Conservation (phyloP, 2,888 invertebrate species). For the Eurytoma californica region DNA sequence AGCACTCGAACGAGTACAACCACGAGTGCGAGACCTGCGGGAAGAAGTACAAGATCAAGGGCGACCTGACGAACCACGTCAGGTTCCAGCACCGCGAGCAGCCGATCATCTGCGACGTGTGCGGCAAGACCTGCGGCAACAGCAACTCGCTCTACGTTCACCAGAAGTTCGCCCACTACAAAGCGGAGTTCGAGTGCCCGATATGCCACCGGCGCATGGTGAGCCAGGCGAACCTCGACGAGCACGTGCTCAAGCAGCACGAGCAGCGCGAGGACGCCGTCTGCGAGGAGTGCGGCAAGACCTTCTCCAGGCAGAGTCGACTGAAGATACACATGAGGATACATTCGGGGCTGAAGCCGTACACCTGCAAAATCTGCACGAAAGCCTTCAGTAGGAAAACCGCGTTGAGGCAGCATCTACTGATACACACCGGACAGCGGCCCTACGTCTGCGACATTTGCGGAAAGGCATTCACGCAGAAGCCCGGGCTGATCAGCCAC, state of each 20-base stretch:
- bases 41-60: constrained; percentile 65
- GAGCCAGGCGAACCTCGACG: constrained; percentile 74
- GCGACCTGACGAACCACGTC: constrained; percentile 63
- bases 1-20: constrained; percentile 64
- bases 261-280: constrained; percentile 70
- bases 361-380: constrained; percentile 68
- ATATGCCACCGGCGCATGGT: constrained; percentile 73
- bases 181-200: constrained; percentile 71
- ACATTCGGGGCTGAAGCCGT: constrained; percentile 71
- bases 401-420: constrained; percentile 70
- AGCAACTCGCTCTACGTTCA: constrained; percentile 71
- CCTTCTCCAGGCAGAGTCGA: constrained; percentile 69
- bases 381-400: constrained; percentile 69
- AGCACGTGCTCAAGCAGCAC: constrained; percentile 71
- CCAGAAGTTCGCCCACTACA: constrained; percentile 72
- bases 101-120: constrained; percentile 64
- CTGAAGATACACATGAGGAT: constrained; percentile 72
- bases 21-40: constrained; percentile 65
- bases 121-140: constrained; percentile 71
- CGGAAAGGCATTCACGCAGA: constrained; percentile 72
- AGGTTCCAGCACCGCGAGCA: constrained; percentile 61
- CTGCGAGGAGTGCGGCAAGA: constrained; percentile 74
- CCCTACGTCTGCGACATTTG: constrained; percentile 73
- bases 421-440: constrained; percentile 71
- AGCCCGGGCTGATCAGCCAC: constrained; percentile 72